Evolutionary conservation across 2,888 invertebrate genomes (phyloP).

Genomic region (Boloria euphrosyne): DNA sequence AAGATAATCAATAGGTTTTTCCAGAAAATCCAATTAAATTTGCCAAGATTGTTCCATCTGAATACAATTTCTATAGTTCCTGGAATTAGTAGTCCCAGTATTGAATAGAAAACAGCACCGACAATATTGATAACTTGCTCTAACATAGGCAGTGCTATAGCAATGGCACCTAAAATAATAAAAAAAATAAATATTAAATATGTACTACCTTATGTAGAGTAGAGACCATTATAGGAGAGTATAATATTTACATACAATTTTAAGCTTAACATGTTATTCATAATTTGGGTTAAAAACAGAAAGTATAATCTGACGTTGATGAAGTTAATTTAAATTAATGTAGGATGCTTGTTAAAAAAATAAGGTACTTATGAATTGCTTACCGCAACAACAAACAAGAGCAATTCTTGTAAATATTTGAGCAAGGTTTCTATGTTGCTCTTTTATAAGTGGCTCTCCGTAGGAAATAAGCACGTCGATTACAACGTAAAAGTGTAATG

Average conservation of each 20-base stretch:
- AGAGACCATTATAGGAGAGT: neutral
- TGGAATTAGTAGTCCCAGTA: constrained; percentile 89
- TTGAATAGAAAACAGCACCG: constrained; percentile 84
- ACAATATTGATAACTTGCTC: constrained; percentile 77
- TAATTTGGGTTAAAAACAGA: too few species aligned
- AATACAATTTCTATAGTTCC: constrained; percentile 88
- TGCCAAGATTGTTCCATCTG: constrained; percentile 86
- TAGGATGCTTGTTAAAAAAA: too few species aligned
- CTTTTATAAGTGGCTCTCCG: constrained; percentile 84
- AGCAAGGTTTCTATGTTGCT: constrained; percentile 52
- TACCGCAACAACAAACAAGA: constrained; percentile 71
- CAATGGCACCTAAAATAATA: constrained; percentile 80
- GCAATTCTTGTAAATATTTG: constrained; percentile 58
- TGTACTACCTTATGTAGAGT: too few species aligned
- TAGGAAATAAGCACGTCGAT: constrained; percentile 92
- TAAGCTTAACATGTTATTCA: too few species aligned
- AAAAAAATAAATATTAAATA: constrained; percentile 3
- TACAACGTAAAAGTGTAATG: constrained; percentile 96
- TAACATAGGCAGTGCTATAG: constrained; percentile 84
- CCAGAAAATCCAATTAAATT: constrained; percentile 85
- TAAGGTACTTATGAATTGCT: constrained; percentile 37
- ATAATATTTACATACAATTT: neutral
- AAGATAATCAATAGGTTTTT: constrained; percentile 85
- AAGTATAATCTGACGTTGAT: too few species aligned
- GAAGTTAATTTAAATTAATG: too few species aligned